These are phyloP conservation scores for Drosophila rufa DNA, from an alignment of 1,140 invertebrate species.

Conservation along the genomic window DNA sequence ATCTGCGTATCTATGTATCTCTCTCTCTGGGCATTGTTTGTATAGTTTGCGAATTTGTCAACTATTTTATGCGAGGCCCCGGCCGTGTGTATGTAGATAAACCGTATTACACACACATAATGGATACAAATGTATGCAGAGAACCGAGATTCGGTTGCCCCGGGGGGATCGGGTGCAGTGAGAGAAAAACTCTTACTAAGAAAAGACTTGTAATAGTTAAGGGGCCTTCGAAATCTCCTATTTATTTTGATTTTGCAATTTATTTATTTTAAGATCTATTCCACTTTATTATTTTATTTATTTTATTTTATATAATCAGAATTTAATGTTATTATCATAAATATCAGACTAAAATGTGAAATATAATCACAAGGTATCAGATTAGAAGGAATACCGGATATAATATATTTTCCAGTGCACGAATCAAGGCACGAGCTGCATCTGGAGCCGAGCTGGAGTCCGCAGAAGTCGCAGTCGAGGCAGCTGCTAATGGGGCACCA, in stretches of 20 bases:
- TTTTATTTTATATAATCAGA: too few relatives aligned
- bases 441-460: conserved; percentile 12
- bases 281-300: neutral
- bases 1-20: conserved; percentile 52
- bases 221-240: too few relatives aligned
- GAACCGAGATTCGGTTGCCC: conserved; percentile 27
- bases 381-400: too few relatives aligned
- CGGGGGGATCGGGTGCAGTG: neutral
- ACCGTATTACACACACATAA: conserved; percentile 51
- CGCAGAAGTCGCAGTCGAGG: conserved; percentile 9
- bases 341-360: too few relatives aligned
- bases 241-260: too few relatives aligned
- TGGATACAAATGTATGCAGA: conserved; percentile 64
- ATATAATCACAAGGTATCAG: too few relatives aligned
- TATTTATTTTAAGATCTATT: neutral
- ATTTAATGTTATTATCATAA: too few relatives aligned
- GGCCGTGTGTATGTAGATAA: conserved; percentile 52
- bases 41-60: conserved; percentile 80
- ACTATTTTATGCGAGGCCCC: conserved; percentile 76
- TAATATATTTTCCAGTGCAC: neutral
- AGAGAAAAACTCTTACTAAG: too few relatives aligned
- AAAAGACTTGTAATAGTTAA: too few relatives aligned
- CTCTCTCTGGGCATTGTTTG: conserved; percentile 56
- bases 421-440: conserved; percentile 13
- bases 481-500: conserved; percentile 56